Conservation (phyloP, 1,140 invertebrate species). For the Vanessa atalanta region DNA sequence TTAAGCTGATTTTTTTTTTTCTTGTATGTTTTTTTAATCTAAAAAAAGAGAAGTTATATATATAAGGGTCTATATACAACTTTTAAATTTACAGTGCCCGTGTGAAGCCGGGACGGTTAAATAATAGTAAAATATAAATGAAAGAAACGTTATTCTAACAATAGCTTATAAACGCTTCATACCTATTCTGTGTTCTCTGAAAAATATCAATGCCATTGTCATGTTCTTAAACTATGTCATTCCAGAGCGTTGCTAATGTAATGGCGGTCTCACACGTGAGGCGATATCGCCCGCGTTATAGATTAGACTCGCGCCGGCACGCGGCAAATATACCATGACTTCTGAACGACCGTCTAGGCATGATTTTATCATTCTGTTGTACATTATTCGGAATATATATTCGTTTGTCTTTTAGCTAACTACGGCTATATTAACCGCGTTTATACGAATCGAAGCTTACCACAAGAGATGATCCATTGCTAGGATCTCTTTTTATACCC, state of each 20-base stretch:
- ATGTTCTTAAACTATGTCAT: conserved; percentile 41
- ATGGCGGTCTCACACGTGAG: conserved; percentile 47
- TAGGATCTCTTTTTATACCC: background rate
- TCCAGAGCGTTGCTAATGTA: conserved; percentile 45
- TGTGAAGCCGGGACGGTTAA: too few species aligned
- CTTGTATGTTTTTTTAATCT: too few species aligned
- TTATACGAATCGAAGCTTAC: too few species aligned
- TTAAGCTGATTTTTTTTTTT: too few species aligned
- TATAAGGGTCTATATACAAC: too few species aligned
- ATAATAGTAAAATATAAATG: too few species aligned
- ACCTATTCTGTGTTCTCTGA: background rate
- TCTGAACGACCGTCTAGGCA: conserved; percentile 45
- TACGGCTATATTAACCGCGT: too few species aligned
- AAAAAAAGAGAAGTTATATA: too few species aligned
- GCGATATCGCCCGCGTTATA: conserved; percentile 47
- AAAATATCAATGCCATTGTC: conserved; percentile 45
- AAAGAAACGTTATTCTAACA: too few species aligned
- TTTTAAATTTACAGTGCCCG: too few species aligned
- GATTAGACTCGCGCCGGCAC: conserved; percentile 61
- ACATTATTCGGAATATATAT: conserved; percentile 16
- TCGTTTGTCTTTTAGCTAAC: conserved; percentile 1
- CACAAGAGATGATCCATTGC: too few species aligned
- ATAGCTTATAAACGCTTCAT: background rate
- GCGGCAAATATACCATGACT: conserved; percentile 54
- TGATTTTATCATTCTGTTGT: conserved; percentile 48